Base-by-base conservation (phyloP, 2,113 vertebrate species). In the Tringa solitaria region DNA sequence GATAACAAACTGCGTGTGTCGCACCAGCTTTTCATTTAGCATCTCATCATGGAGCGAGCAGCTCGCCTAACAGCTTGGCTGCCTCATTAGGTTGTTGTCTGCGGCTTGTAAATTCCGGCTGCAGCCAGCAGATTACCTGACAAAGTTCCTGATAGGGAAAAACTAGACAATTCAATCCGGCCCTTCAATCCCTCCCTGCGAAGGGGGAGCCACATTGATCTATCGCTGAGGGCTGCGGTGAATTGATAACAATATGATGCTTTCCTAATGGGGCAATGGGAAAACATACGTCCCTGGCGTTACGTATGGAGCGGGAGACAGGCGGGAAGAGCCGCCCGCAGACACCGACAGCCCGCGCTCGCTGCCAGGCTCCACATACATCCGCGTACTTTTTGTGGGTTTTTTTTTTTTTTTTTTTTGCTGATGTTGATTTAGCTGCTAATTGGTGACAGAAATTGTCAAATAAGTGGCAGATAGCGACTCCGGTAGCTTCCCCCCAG, bases 371-470 rank as follows among this genome's bases (percentile, higher is more conserved):
- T 89, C 95, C 89, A 2, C 77, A 15, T 13, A 50, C 92, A 76
- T 82, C 97, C 93, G 85, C 90, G 56, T 97, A 91, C 96, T 63
- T 48, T 61, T 77, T 77, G 45, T 74, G n/a, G n/a, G n/a, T n/a
- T n/a, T n/a, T n/a, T n/a, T n/a, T n/a, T n/a, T n/a, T n/a, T n/a
- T n/a, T n/a, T n/a, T 74, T 48, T 99, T 78, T 50, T 98, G 79
- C 98, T 99, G 99, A 98, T 98, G 99, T 99, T 99, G 99, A 99
- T 99, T 99, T 99, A 99, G 98, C 98, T 99, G 99, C 99, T 99
- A 99, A 99, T 99, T 99, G 99, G 99, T 99, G 99, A 99, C 99
- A 99, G 99, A 99, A 99, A 98, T 99, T 99, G 99, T 99, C 99
- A 99, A 99, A 98, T 96, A 99, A 98, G 98, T 99, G 99, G 99